Evolutionary conservation across 2,113 vertebrate genomes (phyloP), one percentile per base, ranked within the genome.

Genomic region (Micromys minutus): DNA sequence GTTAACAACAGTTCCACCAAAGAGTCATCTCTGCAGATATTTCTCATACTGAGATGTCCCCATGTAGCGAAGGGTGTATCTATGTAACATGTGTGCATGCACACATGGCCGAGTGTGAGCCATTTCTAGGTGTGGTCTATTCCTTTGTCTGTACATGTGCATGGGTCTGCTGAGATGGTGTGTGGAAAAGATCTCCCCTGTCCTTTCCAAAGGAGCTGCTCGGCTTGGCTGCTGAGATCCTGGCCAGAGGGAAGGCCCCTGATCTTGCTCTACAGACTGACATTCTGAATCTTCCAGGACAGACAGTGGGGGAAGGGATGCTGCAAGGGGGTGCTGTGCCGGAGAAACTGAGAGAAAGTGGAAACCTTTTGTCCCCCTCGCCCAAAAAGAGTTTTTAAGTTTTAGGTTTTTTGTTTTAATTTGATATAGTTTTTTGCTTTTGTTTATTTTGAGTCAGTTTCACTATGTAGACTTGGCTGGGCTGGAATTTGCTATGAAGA

Each of bases 311-410:
- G 86, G 69, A 81, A n/a, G 87, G 55, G 45, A 69, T 52, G 22
- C 34, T 22, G 10, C 36, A 77, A 59, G 34, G 61, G 77, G 85
- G 83, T n/a, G n/a, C n/a, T n/a, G 75, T 13, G 63, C 63, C 9
- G 13, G 26, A 87, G 93, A 65, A 85, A 87, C 5, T 39, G 15
- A 50, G 26, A 86, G 42, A 50, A 91, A 42, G 67, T 52, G 19
- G 31, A 75, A 55, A n/a, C 84, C 72, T 91, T 90, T 93, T 88
- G 16, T 76, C 29, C 80, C 55, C n/a, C n/a, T n/a, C n/a, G n/a
- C n/a, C 7, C 7, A 52, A 52, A 50, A 50, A 50, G 10, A 50
- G 50, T 50, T 45, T 65, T 83, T 17, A 61, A 61, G n/a, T 61
- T 81, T 83, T 61, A 39, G 1, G 36, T 17, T 36, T 59, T n/a